Conservation (phyloP, 2,113 vertebrate species). For the Hippoglossus stenolepis region DNA sequence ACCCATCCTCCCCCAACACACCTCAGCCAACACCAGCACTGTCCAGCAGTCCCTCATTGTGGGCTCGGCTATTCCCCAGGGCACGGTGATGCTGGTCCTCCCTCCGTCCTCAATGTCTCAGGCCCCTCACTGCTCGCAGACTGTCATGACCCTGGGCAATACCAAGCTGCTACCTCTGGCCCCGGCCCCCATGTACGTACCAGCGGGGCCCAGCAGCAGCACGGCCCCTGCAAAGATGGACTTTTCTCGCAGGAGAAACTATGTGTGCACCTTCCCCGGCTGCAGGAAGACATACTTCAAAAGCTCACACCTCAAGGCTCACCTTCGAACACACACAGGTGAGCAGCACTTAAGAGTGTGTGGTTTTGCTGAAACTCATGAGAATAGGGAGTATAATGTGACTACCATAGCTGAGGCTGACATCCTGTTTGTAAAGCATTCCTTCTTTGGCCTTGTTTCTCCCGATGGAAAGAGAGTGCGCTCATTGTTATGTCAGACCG, state of each 20-base stretch:
- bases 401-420: slow-evolving; percentile 7
- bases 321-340: slow-evolving; percentile 98
- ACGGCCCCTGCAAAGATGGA: slow-evolving; percentile 85
- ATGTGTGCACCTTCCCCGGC: slow-evolving; percentile 91
- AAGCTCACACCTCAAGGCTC: slow-evolving; percentile 98
- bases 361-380: neutral
- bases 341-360: slow-evolving; percentile 34
- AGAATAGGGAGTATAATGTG: slow-evolving; percentile 14
- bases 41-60: slow-evolving; percentile 87
- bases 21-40: slow-evolving; percentile 58
- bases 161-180: slow-evolving; percentile 95
- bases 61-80: slow-evolving; percentile 89
- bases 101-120: slow-evolving; percentile 86
- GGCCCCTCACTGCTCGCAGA: slow-evolving; percentile 79
- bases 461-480: slow-evolving; percentile 36
- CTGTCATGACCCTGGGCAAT: slow-evolving; percentile 88
- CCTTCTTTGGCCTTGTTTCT: slow-evolving; percentile 20
- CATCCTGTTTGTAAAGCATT: slow-evolving; percentile 52
- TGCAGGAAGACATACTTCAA: slow-evolving; percentile 99
- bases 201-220: slow-evolving; percentile 83
- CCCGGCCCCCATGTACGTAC: slow-evolving; percentile 90
- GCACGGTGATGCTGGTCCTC: slow-evolving; percentile 94
- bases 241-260: slow-evolving; percentile 95
- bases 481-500: slow-evolving; percentile 47
- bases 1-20: slow-evolving; percentile 84